Evolutionary conservation across 2,113 vertebrate genomes (phyloP).

Genomic region (Danionella cerebrum): DNA sequence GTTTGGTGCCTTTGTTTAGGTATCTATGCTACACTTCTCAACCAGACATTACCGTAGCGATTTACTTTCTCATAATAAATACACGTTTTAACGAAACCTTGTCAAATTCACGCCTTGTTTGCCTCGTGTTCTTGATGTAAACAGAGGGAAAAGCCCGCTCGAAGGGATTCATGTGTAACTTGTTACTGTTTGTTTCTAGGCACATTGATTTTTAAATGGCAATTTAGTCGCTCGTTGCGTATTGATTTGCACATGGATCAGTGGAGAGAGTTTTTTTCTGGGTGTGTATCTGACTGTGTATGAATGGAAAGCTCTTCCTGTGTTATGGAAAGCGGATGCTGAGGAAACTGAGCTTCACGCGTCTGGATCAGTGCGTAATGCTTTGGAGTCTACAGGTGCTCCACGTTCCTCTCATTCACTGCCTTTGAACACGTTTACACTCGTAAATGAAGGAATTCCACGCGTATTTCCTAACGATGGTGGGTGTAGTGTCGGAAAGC

Average conservation of each 20-base stretch:
- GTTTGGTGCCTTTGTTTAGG: not conserved
- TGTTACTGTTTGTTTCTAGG: not conserved
- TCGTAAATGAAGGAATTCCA: not conserved
- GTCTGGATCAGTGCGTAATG: not conserved
- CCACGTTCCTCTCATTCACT: not conserved
- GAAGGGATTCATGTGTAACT: not conserved
- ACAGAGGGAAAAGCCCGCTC: not conserved
- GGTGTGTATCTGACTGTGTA: not conserved
- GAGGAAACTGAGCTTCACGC: conserved; percentile 15
- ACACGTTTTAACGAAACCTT: not conserved
- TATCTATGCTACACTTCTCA: not conserved
- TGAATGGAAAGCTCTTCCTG: conserved; percentile 21
- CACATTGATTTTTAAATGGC: not conserved
- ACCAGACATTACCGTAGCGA: too few relatives aligned
- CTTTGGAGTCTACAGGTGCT: not conserved
- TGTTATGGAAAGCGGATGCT: conserved; percentile 46
- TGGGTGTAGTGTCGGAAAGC: too few relatives aligned
- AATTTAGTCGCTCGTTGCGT: not conserved
- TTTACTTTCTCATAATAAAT: too few relatives aligned
- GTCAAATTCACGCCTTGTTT: not conserved
- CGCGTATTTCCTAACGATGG: too few relatives aligned
- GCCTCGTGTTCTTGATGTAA: conserved; percentile 13
- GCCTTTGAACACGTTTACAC: not conserved
- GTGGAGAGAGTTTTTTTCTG: not conserved
- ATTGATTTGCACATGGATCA: conserved; percentile 8